Base-by-base conservation (phyloP, 2,888 invertebrate species). In the Tortricodes alternella region DNA sequence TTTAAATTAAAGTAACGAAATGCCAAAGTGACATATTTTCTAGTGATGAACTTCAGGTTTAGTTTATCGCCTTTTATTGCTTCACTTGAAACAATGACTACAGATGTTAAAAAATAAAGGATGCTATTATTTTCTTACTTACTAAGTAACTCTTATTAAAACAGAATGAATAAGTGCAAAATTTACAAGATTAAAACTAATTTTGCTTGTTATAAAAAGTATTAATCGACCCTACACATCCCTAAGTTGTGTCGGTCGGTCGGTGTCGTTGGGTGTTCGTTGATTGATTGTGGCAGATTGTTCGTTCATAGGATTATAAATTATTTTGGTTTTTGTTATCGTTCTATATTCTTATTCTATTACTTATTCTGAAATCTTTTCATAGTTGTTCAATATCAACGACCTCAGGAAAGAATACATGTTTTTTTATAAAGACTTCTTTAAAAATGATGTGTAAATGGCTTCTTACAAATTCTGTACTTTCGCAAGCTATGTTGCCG, bases 401-500 rank as follows among this genome's bases (percentile, higher is more conserved):
- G 7, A 24, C 16, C 13, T 35, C 9, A 7, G 46, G 34, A 35
- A 46, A 41, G 16, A 19, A 48, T 53, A 50, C 37, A 37, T 37
- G n/a, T 29, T 34, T 34, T 27, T 27, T n/a, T 11, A 29, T 6
- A 18, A 29, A 43, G 16, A 29, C 50, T 29, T 16, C 21, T 8
- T 55, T 34, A n/a, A 56, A 49, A 44, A 56, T 56, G 23, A 24
- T 32, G 37, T 43, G 49, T 49, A 50, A 49, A 56, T 56, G 56
- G 56, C 56, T 50, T 50, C 44, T 37, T 13, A 50, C 37, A 35
- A 37, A 56, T 16, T 44, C 15, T 27, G 27, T 37, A 50, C 43
- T 50, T 38, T 50, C 56, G 18, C 37, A 44, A 50, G 21, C 32
- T 38, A n/a, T 44, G 19, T 61, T 59, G 58, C 50, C 62, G 67